Evolutionary conservation across 2,888 invertebrate genomes (phyloP).

Genomic region (Sminthurides aquaticus): DNA sequence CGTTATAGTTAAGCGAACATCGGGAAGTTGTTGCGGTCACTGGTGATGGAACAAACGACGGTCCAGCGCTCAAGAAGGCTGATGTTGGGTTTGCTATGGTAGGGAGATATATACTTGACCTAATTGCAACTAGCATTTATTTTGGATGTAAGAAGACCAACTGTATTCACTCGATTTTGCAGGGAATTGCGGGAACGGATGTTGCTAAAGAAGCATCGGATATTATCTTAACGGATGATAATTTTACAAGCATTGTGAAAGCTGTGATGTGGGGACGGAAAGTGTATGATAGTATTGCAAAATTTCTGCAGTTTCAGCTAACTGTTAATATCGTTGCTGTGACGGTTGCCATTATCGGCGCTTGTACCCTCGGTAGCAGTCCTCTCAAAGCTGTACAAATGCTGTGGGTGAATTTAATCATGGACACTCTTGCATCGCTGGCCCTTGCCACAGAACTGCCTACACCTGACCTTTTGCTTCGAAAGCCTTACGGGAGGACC

Average conservation of each 20-base stretch:
- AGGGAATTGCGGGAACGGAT: slow-evolving; percentile 98
- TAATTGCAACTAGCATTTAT: no score
- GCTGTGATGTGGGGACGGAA: slow-evolving; percentile 99
- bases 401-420: slow-evolving; percentile 57
- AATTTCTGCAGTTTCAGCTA: slow-evolving; percentile 97
- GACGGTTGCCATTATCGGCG: slow-evolving; percentile 95
- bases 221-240: slow-evolving; percentile 97
- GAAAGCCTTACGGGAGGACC: slow-evolving; percentile 53
- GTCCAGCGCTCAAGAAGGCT: slow-evolving; percentile 94
- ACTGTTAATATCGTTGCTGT: slow-evolving; percentile 99
- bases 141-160: no score
- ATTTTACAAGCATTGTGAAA: slow-evolving; percentile 97
- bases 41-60: slow-evolving; percentile 97
- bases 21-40: slow-evolving; percentile 97
- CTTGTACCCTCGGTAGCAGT: slow-evolving; percentile 93
- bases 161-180: no score
- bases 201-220: slow-evolving; percentile 99
- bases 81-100: slow-evolving; percentile 99
- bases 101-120: slow-evolving; percentile 43
- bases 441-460: slow-evolving; percentile 54
- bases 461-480: slow-evolving; percentile 50
- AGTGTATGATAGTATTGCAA: slow-evolving; percentile 98
- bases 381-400: slow-evolving; percentile 70
- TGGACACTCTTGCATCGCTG: slow-evolving; percentile 56
- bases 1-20: slow-evolving; percentile 55